Evolutionary conservation across 53 echinoderm and acorn worm species (phyloP).

Genomic region (Zoroaster sp.): DNA sequence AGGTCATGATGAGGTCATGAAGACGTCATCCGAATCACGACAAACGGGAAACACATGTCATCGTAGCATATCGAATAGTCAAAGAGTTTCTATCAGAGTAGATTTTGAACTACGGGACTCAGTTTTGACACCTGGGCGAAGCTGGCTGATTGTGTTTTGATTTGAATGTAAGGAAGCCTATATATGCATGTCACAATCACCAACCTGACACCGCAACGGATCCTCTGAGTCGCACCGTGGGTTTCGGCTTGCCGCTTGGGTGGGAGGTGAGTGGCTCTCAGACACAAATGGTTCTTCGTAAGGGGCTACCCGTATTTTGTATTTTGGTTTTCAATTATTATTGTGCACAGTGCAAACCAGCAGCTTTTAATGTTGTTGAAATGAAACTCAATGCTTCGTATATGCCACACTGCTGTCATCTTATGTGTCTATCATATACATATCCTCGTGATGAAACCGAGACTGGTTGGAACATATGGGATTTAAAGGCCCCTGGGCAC

Average conservation of each 20-base stretch:
- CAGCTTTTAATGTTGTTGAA: no score
- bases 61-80: no score
- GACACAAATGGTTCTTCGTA: not conserved
- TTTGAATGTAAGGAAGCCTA: not conserved
- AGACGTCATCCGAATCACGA: not conserved
- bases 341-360: no score
- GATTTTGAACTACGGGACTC: not conserved
- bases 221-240: not conserved
- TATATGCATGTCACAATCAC: not conserved
- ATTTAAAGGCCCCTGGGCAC: no score
- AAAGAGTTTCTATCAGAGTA: not conserved
- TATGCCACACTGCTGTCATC: no score
- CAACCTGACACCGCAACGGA: not conserved
- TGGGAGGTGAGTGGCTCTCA: not conserved
- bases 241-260: not conserved
- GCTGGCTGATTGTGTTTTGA: not conserved
- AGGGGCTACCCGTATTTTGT: no score
- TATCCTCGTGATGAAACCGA: no score
- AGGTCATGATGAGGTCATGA: not conserved
- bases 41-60: not conserved
- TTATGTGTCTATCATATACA: no score
- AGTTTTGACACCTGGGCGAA: conserved; percentile 5
- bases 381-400: no score
- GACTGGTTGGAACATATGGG: no score
- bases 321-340: no score